Base-by-base conservation (phyloP, 2,113 vertebrate species). In the Casuarius casuarius region DNA sequence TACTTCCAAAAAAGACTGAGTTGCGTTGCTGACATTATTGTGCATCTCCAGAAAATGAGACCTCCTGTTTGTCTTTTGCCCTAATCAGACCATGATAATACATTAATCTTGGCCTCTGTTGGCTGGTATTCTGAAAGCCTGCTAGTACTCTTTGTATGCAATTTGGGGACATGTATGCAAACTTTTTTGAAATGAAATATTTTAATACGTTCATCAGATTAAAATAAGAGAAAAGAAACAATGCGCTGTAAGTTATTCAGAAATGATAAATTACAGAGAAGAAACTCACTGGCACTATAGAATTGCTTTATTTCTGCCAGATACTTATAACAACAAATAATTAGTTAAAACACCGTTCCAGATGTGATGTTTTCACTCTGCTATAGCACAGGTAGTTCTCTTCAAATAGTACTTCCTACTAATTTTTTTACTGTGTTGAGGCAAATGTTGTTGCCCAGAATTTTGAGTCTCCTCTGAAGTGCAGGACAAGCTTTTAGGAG, bases 151-250 rank as follows among this genome's bases (percentile, higher is more conserved):
- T 62, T 35, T 76, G 25, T 67, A 54, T 72, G 40, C 23, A 81
- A 49, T 85, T 63, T 71, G 61, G 70, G 48, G 49, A 4, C 46
- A 56, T 2, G 38, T 63, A 73, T 0, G 0, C 17, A 96, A 79
- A 63, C 16, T 91, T 85, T 65, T 66, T 95, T 84, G 95, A 92
- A 93, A 29, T 51, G 71, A 42, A 63, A 61, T 74, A 31, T 90
- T 84, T 89, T 92, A 33, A 83, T 72, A 82, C 7, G 14, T 51
- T 79, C 33, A 25, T 85, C 46, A 54, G 28, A 68, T 90, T 92
- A n/a, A 61, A 89, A 83, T 44, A 58, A n/a, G 2, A 0, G 13
- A 25, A 59, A 12, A 75, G 51, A 89, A 87, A 59, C n/a, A 83
- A 56, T 35, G 61, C 9, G 2, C n/a, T 33, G 52, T 62, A 83